These are phyloP conservation scores for Metallyticus violacea DNA, from an alignment of 2,888 invertebrate genomes.

Conservation along the genomic window DNA sequence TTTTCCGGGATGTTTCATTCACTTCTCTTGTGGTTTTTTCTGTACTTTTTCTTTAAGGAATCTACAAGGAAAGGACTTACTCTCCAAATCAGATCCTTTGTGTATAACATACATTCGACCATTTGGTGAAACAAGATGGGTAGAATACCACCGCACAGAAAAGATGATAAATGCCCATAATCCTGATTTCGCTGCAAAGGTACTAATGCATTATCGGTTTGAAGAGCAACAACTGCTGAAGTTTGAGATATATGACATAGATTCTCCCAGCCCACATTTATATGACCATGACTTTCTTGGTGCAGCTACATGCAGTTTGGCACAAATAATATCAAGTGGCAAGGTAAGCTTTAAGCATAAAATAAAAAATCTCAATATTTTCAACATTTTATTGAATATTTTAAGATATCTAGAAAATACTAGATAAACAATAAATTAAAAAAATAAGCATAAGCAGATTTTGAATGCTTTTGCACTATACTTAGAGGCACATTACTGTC, in stretches of 20 bases:
- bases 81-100: slow-evolving; percentile 57
- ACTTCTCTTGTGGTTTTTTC: no score
- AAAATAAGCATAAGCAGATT: no score
- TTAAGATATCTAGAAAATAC: no score
- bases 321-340: slow-evolving; percentile 45
- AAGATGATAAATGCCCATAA: slow-evolving; percentile 48
- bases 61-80: slow-evolving; percentile 48
- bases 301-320: slow-evolving; percentile 51
- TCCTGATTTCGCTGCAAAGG: slow-evolving; percentile 54
- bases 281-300: slow-evolving; percentile 52
- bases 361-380: background rate
- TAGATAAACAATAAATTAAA: no score
- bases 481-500: no score
- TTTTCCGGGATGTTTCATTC: no score
- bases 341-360: slow-evolving; percentile 22
- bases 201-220: slow-evolving; percentile 54
- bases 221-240: slow-evolving; percentile 55
- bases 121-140: slow-evolving; percentile 43
- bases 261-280: slow-evolving; percentile 41
- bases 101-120: slow-evolving; percentile 47
- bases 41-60: slow-evolving; percentile 43
- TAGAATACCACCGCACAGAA: slow-evolving; percentile 48
- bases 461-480: no score
- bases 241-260: slow-evolving; percentile 50
- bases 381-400: no score